phyloP scores from a whole-genome alignment of 2,113 vertebrate species.

The Ptyas mucosa region DNA sequence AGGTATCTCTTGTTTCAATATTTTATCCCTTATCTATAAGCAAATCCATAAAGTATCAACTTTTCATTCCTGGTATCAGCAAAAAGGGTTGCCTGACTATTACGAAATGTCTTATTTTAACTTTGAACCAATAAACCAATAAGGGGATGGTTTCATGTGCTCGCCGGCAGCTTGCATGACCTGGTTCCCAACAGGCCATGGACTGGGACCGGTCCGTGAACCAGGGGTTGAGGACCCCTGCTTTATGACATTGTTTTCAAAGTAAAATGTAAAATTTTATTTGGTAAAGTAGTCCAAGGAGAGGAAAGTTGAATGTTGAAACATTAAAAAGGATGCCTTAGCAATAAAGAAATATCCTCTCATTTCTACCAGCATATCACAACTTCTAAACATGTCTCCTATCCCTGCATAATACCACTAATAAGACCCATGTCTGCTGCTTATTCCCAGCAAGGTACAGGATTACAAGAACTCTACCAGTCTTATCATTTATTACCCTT shows the following conservation, averaged over 20 bases:
- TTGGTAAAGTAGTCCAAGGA: neutral
- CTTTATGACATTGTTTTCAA: neutral
- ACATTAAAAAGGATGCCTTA: neutral
- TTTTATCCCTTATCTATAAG: neutral
- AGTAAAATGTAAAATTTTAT: neutral
- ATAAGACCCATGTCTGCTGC: neutral
- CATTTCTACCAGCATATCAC: neutral
- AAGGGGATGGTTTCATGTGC: neutral
- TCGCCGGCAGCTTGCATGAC: neutral
- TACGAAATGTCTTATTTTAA: neutral
- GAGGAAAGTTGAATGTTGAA: neutral
- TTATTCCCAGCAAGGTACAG: neutral
- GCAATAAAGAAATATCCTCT: neutral
- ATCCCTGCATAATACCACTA: neutral
- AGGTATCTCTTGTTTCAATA: neutral
- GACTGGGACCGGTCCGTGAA: no score
- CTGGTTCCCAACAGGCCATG: neutral
- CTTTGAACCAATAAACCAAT: neutral
- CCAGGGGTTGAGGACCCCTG: no score
- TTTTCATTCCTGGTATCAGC: neutral
- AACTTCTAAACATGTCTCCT: neutral
- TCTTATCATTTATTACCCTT: neutral
- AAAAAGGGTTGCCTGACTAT: neutral
- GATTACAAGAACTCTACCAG: neutral
- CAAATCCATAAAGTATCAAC: neutral